Percentiles rank a stretch among this genome's conserved stretches.
phyloP scores from a whole-genome alignment of 2,888 invertebrate species.

The Drosophila cognata region DNA sequence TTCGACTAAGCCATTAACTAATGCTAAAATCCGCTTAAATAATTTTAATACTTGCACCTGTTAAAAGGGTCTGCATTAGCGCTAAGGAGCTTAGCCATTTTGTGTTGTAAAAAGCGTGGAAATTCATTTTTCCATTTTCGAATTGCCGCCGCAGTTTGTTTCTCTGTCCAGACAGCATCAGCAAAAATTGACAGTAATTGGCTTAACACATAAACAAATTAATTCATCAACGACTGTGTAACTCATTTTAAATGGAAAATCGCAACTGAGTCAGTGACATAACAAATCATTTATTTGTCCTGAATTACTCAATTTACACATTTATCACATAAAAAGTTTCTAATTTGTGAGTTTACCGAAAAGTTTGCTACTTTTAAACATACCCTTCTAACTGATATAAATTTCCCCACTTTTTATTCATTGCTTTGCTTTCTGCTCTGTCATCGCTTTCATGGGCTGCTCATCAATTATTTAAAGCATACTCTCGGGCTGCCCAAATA shows the following conservation, averaged over 20 bases:
- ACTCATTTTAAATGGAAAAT: constrained; percentile 10
- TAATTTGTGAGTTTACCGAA: background rate
- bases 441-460: constrained; percentile 4
- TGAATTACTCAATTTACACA: background rate
- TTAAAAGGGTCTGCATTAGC: constrained; percentile 50
- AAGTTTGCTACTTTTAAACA: constrained; percentile 14
- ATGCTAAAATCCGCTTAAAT: constrained; percentile 74
- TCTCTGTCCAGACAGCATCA: background rate
- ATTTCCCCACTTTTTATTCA: background rate
- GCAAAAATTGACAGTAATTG: constrained; percentile 38
- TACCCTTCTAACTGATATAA: background rate
- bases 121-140: constrained; percentile 27
- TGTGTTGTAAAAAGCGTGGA: constrained; percentile 10
- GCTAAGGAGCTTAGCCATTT: constrained; percentile 47
- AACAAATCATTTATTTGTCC: constrained; percentile 1
- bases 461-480: constrained; percentile 45
- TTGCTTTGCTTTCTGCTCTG: background rate
- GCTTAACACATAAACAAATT: constrained; percentile 49
- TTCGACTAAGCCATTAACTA: constrained; percentile 73
- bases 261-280: background rate
- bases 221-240: constrained; percentile 34
- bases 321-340: constrained; percentile 5
- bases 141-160: constrained; percentile 3
- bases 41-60: constrained; percentile 71
- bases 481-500: constrained; percentile 38